Base-by-base conservation (phyloP, 1,140 invertebrate species). In the Meloidogyne hapla region DNA sequence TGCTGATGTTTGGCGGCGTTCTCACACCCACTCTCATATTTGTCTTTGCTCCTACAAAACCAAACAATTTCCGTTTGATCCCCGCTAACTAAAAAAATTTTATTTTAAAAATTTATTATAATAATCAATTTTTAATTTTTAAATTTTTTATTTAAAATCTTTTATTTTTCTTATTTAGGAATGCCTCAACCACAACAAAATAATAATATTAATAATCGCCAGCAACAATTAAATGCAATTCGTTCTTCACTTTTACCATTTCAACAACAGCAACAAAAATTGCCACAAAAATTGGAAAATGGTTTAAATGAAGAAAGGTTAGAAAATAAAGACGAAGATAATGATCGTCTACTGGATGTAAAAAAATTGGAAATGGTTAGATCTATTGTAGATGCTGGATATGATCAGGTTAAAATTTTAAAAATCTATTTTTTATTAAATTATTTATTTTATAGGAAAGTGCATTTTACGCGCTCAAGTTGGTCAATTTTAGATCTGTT, bases 401-500 rank as follows among this genome's bases (percentile, higher is more conserved):
- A 73, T 64, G 70, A 73, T 33, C 48, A 64, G 45, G 68, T 70
- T 12, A 56, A 33, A 23, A 48, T 33, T 33, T 33, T 33, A 5
- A 33, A 33, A 8, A 25, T 25, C 9, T 25, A 38, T 25, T 15
- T 80, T 79, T 80, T 73, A 48, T n/a, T 15, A 67, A 23, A 71
- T 38, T 18, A 9, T 42, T 80, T 42, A 67, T 26, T 28, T 83
- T 83, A 18, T 71, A 83, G 83, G 83, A 84, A 70, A 69, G 81
- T 15, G 83, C 83, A 4, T 81, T 74, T 67, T 85, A 84, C 65
- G 83, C 83, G 9, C 69, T 85, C 5, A 81, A 82, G 69, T 67
- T 83, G 45, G 81, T 85, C 63, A 85, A 84, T 63, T 84, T 84
- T 74, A 33, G 56, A 42, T 81, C 82, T 25, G 80, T 83, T 23